A percentile compares a stretch with the other conserved stretches of the same genome.
phyloP scores from a whole-genome alignment of 2,113 vertebrate species.

The Willisornis vidua region DNA sequence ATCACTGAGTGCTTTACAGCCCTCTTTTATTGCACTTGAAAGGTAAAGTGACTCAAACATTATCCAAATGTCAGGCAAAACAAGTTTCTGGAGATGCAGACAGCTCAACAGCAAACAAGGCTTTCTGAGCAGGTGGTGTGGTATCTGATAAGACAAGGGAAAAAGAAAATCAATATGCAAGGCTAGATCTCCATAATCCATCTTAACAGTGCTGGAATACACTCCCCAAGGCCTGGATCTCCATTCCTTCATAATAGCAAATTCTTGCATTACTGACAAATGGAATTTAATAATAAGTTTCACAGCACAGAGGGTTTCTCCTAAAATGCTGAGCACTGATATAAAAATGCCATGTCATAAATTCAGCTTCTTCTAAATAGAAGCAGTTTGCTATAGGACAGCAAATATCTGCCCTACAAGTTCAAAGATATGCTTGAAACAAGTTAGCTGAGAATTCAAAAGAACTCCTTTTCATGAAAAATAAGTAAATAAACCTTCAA shows the following conservation, averaged over 20 bases:
- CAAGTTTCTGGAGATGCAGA: not conserved
- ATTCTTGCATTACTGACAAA: not conserved
- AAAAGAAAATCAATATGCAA: not conserved
- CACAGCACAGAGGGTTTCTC: not conserved
- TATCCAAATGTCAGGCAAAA: not conserved
- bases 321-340: not conserved
- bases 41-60: not conserved
- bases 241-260: not conserved
- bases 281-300: not conserved
- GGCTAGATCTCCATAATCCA: not conserved
- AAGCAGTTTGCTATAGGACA: not conserved
- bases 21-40: not conserved
- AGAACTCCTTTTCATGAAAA: not conserved
- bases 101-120: not conserved
- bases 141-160: not conserved
- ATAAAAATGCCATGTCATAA: not conserved
- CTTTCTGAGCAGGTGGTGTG: not conserved
- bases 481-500: not conserved
- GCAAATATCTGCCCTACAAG: not conserved
- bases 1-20: not conserved
- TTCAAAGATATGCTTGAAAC: not conserved
- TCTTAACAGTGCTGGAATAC: not conserved
- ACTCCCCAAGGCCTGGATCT: not conserved
- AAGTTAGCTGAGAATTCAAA: not conserved
- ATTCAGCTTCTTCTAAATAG: not conserved